Percentiles rank a stretch among this genome's conserved stretches.
Evolutionary conservation across 2,113 vertebrate species (phyloP).

Genomic region (Leptocoma aspasia): DNA sequence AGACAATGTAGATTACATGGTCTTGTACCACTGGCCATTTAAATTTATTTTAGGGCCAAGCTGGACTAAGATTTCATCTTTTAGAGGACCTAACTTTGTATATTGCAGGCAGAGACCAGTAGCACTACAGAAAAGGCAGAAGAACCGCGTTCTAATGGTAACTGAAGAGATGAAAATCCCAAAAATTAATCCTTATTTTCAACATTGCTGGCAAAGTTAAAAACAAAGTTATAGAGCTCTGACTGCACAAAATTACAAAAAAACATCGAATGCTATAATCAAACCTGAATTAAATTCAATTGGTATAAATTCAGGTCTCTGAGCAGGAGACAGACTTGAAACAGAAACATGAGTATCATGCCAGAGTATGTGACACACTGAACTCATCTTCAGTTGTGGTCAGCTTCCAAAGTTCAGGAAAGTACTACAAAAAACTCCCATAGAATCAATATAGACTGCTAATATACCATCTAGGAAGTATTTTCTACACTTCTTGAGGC

Average conservation of each 20-base stretch:
- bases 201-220: not conserved
- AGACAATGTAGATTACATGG: not conserved
- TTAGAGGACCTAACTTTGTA: not conserved
- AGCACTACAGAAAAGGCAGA: not conserved
- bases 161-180: not conserved
- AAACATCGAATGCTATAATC: not conserved
- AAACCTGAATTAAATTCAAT: not conserved
- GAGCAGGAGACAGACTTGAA: not conserved
- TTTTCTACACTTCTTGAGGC: not conserved
- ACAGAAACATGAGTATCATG: not conserved
- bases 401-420: not conserved
- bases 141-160: not conserved
- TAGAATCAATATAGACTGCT: not conserved
- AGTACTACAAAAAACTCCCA: not conserved
- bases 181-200: not conserved
- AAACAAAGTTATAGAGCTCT: not conserved
- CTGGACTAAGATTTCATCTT: not conserved
- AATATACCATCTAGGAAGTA: not conserved
- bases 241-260: not conserved
- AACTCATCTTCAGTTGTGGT: not conserved
- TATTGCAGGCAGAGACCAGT: not conserved
- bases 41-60: not conserved
- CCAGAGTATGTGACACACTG: not conserved
- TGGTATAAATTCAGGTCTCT: not conserved
- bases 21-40: not conserved